Evolutionary conservation across 30 jellyfish, hydroid and myxozoan genomes (phyloP).

Genomic region (Cassiopea xamachana): DNA sequence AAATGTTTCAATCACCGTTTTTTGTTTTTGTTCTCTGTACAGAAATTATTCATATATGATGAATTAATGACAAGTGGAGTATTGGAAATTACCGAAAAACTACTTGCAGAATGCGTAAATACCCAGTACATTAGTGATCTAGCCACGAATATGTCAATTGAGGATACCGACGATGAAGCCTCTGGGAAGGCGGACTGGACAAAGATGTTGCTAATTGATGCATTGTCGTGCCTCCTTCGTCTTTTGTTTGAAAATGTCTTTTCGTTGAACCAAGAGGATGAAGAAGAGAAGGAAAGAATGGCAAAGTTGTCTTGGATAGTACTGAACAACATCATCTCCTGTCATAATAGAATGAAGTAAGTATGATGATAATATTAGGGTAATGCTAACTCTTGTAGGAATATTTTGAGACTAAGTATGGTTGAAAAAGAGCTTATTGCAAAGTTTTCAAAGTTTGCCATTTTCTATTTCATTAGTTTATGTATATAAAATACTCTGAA

Average conservation of each 20-base stretch:
- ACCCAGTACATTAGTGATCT: conserved; percentile 24
- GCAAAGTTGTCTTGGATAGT: conserved; percentile 30
- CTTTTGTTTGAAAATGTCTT: conserved; percentile 36
- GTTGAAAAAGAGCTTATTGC: too few relatives aligned
- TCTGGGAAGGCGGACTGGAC: conserved; percentile 18
- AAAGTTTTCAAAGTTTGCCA: too few relatives aligned
- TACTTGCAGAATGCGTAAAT: conserved; percentile 12
- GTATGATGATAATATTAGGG: not conserved
- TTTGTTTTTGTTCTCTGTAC: not conserved
- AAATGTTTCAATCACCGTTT: too few relatives aligned
- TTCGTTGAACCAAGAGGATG: not conserved
- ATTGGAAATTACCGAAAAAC: not conserved
- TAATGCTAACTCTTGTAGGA: not conserved
- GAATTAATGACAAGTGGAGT: conserved; percentile 1
- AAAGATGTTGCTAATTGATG: conserved; percentile 36
- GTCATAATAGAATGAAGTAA: conserved; percentile 41
- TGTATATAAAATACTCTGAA: too few relatives aligned
- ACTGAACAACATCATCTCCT: conserved; percentile 14
- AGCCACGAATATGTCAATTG: conserved; percentile 1
- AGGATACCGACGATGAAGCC: not conserved
- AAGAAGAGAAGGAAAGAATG: conserved; percentile 21
- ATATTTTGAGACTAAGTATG: too few relatives aligned
- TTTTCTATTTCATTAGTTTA: too few relatives aligned
- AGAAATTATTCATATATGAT: conserved; percentile 32
- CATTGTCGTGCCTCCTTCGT: conserved; percentile 17